Evolutionary conservation across 2,888 invertebrate genomes (phyloP).

Genomic region (Platerodrilus igneus): DNA sequence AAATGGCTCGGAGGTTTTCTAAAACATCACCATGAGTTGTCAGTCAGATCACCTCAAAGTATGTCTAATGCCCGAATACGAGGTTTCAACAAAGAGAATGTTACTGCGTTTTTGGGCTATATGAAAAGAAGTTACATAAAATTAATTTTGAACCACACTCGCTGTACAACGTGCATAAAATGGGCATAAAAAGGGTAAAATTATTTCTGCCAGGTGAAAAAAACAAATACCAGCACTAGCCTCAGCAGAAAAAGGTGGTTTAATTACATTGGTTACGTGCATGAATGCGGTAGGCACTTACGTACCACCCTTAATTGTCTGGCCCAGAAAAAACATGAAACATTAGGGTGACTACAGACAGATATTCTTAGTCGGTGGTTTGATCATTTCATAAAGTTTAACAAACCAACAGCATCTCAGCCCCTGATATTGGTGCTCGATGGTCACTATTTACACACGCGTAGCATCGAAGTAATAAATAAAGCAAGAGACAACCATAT

Average conservation of each 20-base stretch:
- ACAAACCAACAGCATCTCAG: neutral
- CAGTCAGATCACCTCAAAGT: slow-evolving; percentile 9
- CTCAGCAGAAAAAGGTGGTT: slow-evolving; percentile 9
- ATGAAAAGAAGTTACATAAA: slow-evolving; percentile 3
- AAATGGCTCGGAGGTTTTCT: slow-evolving; percentile 7
- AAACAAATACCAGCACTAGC: slow-evolving; percentile 8
- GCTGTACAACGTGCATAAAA: slow-evolving; percentile 28
- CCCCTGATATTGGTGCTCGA: neutral
- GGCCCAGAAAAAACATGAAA: slow-evolving; percentile 33
- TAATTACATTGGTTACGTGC: slow-evolving; percentile 11
- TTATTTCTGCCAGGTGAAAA: slow-evolving; percentile 8
- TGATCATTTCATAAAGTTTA: slow-evolving; percentile 17
- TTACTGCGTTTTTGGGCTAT: slow-evolving; percentile 1
- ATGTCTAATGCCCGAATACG: neutral
- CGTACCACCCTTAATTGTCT: slow-evolving; percentile 24
- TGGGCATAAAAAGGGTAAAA: slow-evolving; percentile 8
- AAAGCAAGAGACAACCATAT: slow-evolving; percentile 1
- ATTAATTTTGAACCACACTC: slow-evolving; percentile 5
- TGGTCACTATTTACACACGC: neutral
- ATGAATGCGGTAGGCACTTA: slow-evolving; percentile 8
- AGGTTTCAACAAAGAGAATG: slow-evolving; percentile 2
- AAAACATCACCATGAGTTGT: slow-evolving; percentile 4
- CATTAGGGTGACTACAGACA: slow-evolving; percentile 25
- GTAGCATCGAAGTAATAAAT: neutral
- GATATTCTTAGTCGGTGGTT: slow-evolving; percentile 7